phyloP scores from a whole-genome alignment of 1,140 invertebrate genomes.

The Zaprionus tsacasi region DNA sequence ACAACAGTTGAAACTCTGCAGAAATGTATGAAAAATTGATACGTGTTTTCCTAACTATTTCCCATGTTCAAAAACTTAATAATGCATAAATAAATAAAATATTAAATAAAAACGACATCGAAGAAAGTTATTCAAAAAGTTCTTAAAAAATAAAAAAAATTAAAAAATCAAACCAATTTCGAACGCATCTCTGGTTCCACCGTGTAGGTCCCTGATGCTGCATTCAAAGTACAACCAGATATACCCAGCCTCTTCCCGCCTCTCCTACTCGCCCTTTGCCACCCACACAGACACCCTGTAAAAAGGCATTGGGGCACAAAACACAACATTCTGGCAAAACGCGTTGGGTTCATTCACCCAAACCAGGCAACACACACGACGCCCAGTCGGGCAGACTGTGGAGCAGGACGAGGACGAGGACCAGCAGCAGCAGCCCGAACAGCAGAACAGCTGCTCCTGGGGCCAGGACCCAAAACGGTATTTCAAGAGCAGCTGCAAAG shows the following conservation, averaged over 20 bases:
- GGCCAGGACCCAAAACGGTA: slow-evolving; percentile 43
- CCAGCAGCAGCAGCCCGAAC: slow-evolving; percentile 4
- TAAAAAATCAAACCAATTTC: neutral
- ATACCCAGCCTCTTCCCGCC: neutral
- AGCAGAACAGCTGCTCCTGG: slow-evolving; percentile 69
- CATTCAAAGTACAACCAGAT: neutral
- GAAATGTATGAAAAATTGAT: neutral
- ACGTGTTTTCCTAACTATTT: neutral
- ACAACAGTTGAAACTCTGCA: neutral
- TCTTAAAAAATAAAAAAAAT: too few relatives aligned
- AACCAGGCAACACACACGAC: slow-evolving; percentile 37
- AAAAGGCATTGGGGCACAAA: slow-evolving; percentile 36
- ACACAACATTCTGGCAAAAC: slow-evolving; percentile 26
- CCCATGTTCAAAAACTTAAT: neutral
- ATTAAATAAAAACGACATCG: too few relatives aligned
- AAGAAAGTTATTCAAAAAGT: too few relatives aligned
- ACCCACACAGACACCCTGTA: neutral
- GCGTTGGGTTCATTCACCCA: slow-evolving; percentile 72
- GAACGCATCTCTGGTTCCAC: neutral
- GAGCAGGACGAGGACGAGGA: neutral
- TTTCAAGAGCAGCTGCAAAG: slow-evolving; percentile 64
- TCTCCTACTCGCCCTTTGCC: neutral
- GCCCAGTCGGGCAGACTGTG: slow-evolving; percentile 1
- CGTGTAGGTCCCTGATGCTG: slow-evolving; percentile 15
- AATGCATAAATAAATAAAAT: neutral